Evolutionary conservation across 2,113 vertebrate genomes (phyloP), one percentile per base, ranked within the genome.

Genomic region (Chloroceryle aenea): DNA sequence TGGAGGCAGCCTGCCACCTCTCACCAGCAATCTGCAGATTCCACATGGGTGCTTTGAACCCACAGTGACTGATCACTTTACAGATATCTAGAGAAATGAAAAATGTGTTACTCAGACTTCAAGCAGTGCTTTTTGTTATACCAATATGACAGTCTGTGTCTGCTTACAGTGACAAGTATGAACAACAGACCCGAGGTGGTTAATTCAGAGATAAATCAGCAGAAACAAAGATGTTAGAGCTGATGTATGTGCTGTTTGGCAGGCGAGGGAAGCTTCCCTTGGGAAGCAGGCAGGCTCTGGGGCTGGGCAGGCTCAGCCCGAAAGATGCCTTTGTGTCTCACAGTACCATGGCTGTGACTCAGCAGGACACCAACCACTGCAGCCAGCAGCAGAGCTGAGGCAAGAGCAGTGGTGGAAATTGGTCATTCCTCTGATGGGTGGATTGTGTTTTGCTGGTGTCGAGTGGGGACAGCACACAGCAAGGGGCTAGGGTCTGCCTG

Each of bases 381-480:
- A 40, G 72, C 58, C 25, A 8, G 61, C 77, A 10, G 55, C 43
- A 7, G 83, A 34, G 83, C 89, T 2, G 55, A 14, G 69, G 10
- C 7, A 4, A 13, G 52, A 10, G 69, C 30, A 0, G 2, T 10
- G 76, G 55, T 42, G 72, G 71, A 4, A 25, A 13, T 15, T 0
- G 4, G 22, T 59, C 29, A 0, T 36, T 32, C 27, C 80, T 29
- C n/a, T 4, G 13, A 6, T 14, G 47, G 0, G 48, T 2, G 69
- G 30, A 59, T 74, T 42, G 90, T 2, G 3, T 18, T 29, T 63
- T 1, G 0, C 32, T 4, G 73, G 38, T 17, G 59, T 36, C 1
- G 0, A 59, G 32, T 1, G 1, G 36, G 40, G 9, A 12, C 22
- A 21, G 47, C 43, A 0, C 1, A 3, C 45, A 6, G 13, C 15